These are phyloP conservation scores for Idaea dimidiata DNA, from an alignment of 2,888 invertebrate genomes.

Conservation along the genomic window DNA sequence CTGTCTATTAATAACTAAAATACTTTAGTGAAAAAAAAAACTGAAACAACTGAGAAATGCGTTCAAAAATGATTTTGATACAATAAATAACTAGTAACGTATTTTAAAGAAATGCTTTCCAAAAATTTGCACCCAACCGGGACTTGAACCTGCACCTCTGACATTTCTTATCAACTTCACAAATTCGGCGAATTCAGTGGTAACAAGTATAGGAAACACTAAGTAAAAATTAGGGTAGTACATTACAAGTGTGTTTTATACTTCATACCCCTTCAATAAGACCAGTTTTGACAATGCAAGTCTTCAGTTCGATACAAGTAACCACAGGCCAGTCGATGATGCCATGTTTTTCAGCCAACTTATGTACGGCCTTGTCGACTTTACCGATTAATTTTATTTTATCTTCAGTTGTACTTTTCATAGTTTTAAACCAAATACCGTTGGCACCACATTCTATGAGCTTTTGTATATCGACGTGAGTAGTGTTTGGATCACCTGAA, in stretches of 20 bases:
- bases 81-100: no score
- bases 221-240: no score
- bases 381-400: conserved; percentile 51
- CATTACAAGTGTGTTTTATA: background rate
- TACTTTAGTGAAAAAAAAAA: no score
- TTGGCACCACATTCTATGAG: conserved; percentile 75
- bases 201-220: no score
- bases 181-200: no score
- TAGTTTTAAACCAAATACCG: conserved; percentile 55
- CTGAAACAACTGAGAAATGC: no score
- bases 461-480: conserved; percentile 60
- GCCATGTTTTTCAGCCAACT: conserved; percentile 76
- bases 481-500: conserved; percentile 43
- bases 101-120: no score
- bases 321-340: conserved; percentile 84
- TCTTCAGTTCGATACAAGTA: conserved; percentile 91
- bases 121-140: no score
- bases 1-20: no score
- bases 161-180: no score
- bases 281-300: conserved; percentile 90
- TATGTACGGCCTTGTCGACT: conserved; percentile 56
- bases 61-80: no score
- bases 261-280: conserved; percentile 38
- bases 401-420: conserved; percentile 43
- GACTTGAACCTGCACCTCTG: no score